These are phyloP conservation scores for Lepidocyrtinus sp. DNA, from an alignment of 2,888 invertebrate genomes.

Conservation along the genomic window DNA sequence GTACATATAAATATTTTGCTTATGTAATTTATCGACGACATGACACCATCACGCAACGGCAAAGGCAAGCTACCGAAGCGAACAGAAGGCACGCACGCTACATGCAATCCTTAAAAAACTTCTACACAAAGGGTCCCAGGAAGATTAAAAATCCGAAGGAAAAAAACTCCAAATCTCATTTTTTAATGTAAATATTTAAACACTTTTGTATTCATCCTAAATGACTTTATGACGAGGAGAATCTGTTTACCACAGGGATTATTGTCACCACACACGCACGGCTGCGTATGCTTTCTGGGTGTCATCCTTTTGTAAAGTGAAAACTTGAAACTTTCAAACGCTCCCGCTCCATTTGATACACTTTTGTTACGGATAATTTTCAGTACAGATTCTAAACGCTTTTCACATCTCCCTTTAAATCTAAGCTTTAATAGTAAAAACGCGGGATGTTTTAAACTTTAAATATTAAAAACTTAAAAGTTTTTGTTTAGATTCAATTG, in stretches of 20 bases:
- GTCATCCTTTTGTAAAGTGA: not conserved
- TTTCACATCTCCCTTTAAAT: no score
- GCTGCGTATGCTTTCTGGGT: not conserved
- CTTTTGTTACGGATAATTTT: slow-evolving; percentile 46
- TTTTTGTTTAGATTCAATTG: no score
- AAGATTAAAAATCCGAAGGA: not conserved
- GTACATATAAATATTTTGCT: not conserved
- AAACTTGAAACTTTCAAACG: no score
- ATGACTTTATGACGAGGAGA: slow-evolving; percentile 1
- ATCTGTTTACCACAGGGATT: slow-evolving; percentile 52
- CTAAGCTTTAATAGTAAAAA: no score
- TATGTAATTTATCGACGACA: slow-evolving; percentile 45
- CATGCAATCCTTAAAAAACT: no score
- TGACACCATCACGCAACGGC: no score
- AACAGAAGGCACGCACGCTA: slow-evolving; percentile 46
- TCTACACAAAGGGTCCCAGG: slow-evolving; percentile 26
- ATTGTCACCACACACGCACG: slow-evolving; percentile 55
- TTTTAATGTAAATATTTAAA: slow-evolving; percentile 45
- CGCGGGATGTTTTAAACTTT: no score
- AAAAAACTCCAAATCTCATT: not conserved
- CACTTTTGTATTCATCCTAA: slow-evolving; percentile 11
- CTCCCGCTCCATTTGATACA: no score
- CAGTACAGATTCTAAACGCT: no score
- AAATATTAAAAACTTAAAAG: no score
- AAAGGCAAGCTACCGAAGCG: slow-evolving; percentile 46